Conservation (phyloP, 2,113 vertebrate genomes). For the Rhadina sibilatrix region DNA sequence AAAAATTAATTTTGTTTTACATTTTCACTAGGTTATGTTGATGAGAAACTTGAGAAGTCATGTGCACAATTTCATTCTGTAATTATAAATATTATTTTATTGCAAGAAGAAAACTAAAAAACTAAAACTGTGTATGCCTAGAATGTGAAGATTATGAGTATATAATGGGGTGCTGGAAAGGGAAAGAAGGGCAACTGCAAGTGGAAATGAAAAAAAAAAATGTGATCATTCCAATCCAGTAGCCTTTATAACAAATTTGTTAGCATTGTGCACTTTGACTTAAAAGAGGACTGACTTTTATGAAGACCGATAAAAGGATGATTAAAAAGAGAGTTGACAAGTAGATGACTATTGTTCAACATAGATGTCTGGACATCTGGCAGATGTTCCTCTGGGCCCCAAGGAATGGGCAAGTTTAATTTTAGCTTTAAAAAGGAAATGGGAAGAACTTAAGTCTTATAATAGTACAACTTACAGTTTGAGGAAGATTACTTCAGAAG, state of each 20-base stretch:
- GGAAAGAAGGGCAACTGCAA: conserved; percentile 4
- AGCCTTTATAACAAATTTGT: neutral
- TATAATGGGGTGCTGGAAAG: neutral
- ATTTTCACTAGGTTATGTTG: neutral
- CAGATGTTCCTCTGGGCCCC: conserved; percentile 72
- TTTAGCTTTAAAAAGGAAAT: conserved; percentile 76
- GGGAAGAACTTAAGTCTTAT: conserved; percentile 72
- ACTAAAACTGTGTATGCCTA: neutral
- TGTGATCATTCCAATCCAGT: neutral
- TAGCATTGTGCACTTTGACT: conserved; percentile 24
- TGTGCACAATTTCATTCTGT: neutral
- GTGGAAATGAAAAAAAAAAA: neutral
- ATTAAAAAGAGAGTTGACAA: conserved; percentile 52
- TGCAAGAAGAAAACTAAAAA: neutral
- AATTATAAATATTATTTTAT: neutral
- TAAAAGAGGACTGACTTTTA: conserved; percentile 26
- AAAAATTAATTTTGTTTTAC: neutral
- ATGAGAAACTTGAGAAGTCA: neutral
- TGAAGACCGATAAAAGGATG: conserved; percentile 38
- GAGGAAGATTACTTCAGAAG: conserved; percentile 59
- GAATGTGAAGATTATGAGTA: neutral
- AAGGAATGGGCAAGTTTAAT: conserved; percentile 75
- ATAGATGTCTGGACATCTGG: conserved; percentile 70
- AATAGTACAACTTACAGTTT: conserved; percentile 68
- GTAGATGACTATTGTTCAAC: conserved; percentile 45